These are phyloP conservation scores for Catharus bicknelli DNA, from an alignment of 2,113 vertebrate species.

Conservation along the genomic window DNA sequence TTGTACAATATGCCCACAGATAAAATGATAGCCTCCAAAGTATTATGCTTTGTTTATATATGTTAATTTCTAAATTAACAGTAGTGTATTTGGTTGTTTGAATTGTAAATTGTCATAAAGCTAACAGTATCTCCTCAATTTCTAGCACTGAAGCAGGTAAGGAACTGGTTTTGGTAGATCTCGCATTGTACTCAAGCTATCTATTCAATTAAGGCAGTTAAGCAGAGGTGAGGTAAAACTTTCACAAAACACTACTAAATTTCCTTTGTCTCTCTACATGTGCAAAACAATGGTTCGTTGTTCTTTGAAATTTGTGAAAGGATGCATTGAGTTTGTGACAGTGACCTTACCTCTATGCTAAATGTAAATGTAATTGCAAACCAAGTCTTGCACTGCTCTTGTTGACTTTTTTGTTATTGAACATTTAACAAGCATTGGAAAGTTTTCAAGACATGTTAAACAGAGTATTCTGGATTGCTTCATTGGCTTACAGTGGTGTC, in stretches of 20 bases:
- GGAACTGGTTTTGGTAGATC: background rate
- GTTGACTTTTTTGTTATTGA: background rate
- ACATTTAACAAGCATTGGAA: background rate
- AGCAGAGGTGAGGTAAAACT: background rate
- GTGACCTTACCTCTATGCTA: background rate
- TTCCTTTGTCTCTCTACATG: background rate
- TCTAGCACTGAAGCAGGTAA: constrained; percentile 1
- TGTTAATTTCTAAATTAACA: background rate
- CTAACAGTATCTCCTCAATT: background rate
- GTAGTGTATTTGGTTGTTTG: background rate
- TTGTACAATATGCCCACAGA: background rate
- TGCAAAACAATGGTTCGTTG: background rate
- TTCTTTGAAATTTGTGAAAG: background rate
- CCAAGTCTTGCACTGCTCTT: background rate
- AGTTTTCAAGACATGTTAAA: background rate
- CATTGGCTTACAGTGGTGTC: background rate
- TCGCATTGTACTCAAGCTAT: background rate
- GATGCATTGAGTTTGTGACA: background rate
- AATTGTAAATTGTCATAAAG: background rate
- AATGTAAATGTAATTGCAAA: background rate
- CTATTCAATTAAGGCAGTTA: background rate
- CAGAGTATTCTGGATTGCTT: background rate
- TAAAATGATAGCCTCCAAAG: background rate
- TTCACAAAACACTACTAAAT: background rate
- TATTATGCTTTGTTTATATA: background rate